Evolutionary conservation across 2,888 invertebrate species (phyloP).

Genomic region (Nephrotoma appendiculata): DNA sequence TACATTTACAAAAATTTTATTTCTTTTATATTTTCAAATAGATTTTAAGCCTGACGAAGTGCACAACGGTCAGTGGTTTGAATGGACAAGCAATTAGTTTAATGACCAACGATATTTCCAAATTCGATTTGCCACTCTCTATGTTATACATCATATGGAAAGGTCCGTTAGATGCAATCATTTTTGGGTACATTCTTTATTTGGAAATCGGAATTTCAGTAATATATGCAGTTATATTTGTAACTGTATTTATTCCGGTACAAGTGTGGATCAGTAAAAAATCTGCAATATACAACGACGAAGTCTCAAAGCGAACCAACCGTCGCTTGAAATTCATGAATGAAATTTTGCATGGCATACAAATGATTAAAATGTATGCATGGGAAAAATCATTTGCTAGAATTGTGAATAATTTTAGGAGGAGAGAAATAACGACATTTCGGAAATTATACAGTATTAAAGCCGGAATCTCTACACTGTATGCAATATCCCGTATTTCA

Average conservation of each 20-base stretch:
- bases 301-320: slow-evolving; percentile 69
- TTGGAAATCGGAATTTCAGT: slow-evolving; percentile 47
- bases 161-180: slow-evolving; percentile 50
- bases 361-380: slow-evolving; percentile 80
- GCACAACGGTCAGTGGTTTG: slow-evolving; percentile 69
- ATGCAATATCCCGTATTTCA: slow-evolving; percentile 65
- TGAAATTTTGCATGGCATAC: slow-evolving; percentile 35
- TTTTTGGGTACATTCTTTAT: slow-evolving; percentile 38
- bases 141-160: slow-evolving; percentile 88
- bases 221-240: slow-evolving; percentile 51
- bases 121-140: slow-evolving; percentile 74
- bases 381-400: slow-evolving; percentile 70
- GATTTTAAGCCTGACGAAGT: slow-evolving; percentile 54
- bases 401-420: slow-evolving; percentile 56
- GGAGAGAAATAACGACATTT: slow-evolving; percentile 54
- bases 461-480: slow-evolving; percentile 53
- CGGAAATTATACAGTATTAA: slow-evolving; percentile 50
- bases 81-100: slow-evolving; percentile 71
- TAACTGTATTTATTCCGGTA: slow-evolving; percentile 59
- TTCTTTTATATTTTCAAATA: slow-evolving; percentile 16
- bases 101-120: slow-evolving; percentile 88
- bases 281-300: slow-evolving; percentile 45
- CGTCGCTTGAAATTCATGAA: slow-evolving; percentile 77
- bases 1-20: not conserved
- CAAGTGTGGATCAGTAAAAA: slow-evolving; percentile 60